These are phyloP conservation scores for Coremacera marginata DNA, from an alignment of 2,888 invertebrate genomes.

Conservation along the genomic window DNA sequence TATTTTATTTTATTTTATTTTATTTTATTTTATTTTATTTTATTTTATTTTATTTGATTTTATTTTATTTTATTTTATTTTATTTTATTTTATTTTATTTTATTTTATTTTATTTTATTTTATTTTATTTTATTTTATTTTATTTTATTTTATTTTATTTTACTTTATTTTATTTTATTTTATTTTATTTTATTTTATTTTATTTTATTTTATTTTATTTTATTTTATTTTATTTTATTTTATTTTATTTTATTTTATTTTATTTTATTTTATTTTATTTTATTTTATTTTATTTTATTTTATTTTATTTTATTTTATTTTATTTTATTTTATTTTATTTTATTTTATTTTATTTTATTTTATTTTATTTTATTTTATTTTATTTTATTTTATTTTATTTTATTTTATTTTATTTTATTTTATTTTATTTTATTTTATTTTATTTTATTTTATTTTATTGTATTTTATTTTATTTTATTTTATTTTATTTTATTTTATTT, in stretches of 20 bases:
- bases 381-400: conserved; percentile 24
- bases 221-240: conserved; percentile 20
- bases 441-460: conserved; percentile 30
- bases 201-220: conserved; percentile 16
- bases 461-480: conserved; percentile 13
- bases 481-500: conserved; percentile 15
- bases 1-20: conserved; percentile 28
- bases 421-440: conserved; percentile 29
- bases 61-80: conserved; percentile 21
- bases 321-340: conserved; percentile 30
- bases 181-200: conserved; percentile 17
- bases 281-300: conserved; percentile 32
- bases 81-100: conserved; percentile 25
- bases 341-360: conserved; percentile 23
- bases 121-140: conserved; percentile 28
- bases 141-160: conserved; percentile 28
- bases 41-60: conserved; percentile 19
- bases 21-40: not conserved
- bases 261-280: conserved; percentile 28
- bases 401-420: conserved; percentile 28
- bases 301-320: conserved; percentile 30
- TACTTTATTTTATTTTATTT: conserved; percentile 27
- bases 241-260: conserved; percentile 29
- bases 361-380: conserved; percentile 27
- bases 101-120: conserved; percentile 30